These are phyloP conservation scores for Anniella stebbinsi DNA, from an alignment of 2,797 vertebrate genomes.

Conservation along the genomic window DNA sequence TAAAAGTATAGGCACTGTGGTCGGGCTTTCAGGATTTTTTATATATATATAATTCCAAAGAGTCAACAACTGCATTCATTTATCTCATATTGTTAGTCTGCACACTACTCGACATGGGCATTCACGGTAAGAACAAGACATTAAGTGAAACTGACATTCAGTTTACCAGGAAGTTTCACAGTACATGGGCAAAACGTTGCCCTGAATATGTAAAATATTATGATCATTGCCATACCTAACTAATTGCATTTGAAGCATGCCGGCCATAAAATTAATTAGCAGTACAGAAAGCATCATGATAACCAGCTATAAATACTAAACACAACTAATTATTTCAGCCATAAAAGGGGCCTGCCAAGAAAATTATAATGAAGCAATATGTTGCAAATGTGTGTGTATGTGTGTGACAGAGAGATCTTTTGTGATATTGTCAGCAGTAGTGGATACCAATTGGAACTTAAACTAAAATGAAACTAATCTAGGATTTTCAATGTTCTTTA, in stretches of 20 bases:
- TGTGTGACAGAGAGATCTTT: not conserved
- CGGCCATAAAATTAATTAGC: slow-evolving; percentile 75
- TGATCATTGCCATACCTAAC: slow-evolving; percentile 71
- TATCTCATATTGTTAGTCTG: not conserved
- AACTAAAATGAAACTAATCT: slow-evolving; percentile 77
- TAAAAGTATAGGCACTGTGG: not conserved
- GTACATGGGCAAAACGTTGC: slow-evolving; percentile 64
- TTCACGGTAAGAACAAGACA: slow-evolving; percentile 63
- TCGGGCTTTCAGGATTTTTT: not conserved
- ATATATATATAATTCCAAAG: not conserved
- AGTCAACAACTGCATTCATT: slow-evolving; percentile 2
- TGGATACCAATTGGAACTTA: slow-evolving; percentile 71
- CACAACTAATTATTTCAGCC: slow-evolving; percentile 77
- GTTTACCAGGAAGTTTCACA: slow-evolving; percentile 67
- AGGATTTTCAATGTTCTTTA: slow-evolving; percentile 73
- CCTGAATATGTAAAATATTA: slow-evolving; percentile 75
- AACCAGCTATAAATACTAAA: slow-evolving; percentile 74
- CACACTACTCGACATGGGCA: slow-evolving; percentile 36
- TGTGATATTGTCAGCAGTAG: slow-evolving; percentile 58
- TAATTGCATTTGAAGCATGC: slow-evolving; percentile 74
- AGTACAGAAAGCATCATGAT: slow-evolving; percentile 69
- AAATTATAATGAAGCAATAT: slow-evolving; percentile 67
- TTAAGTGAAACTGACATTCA: slow-evolving; percentile 71
- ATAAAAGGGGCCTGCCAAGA: slow-evolving; percentile 70
- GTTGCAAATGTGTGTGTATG: slow-evolving; percentile 14